A percentile compares a stretch with the other conserved stretches of the same genome.
phyloP scores from a whole-genome alignment of 2,888 invertebrate species.

The Tethea ocularis region DNA sequence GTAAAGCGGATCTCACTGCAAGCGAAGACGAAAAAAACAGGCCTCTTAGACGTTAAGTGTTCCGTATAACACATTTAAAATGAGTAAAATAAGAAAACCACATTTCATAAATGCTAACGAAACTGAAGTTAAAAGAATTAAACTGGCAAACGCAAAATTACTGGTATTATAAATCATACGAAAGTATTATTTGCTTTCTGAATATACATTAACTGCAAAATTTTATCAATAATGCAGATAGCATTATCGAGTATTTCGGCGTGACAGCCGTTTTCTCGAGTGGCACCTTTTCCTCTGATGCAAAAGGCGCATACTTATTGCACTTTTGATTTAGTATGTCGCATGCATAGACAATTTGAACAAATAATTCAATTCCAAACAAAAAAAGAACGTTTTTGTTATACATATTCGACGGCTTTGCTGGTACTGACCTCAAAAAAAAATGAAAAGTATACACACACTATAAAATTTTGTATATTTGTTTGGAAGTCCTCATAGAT shows the following conservation, averaged over 20 bases:
- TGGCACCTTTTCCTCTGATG: conserved; percentile 12
- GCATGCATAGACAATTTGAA: not conserved
- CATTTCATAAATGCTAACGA: not conserved
- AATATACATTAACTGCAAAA: conserved; percentile 18
- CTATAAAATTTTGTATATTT: too few species aligned
- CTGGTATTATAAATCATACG: not conserved
- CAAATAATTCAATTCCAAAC: not conserved
- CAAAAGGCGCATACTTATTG: conserved; percentile 6
- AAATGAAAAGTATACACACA: too few species aligned
- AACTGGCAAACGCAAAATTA: not conserved
- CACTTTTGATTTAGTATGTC: not conserved
- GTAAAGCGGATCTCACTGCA: conserved; percentile 64
- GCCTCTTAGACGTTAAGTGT: conserved; percentile 37
- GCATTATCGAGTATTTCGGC: conserved; percentile 34
- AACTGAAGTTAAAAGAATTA: not conserved
- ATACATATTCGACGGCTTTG: too few species aligned
- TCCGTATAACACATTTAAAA: conserved; percentile 32
- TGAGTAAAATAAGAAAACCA: not conserved
- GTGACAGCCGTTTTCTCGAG: conserved; percentile 12
- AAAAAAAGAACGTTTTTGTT: too few species aligned
- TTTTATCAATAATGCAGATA: conserved; percentile 13
- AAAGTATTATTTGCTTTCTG: not conserved
- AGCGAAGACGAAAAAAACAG: conserved; percentile 52
- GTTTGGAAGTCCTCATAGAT: too few species aligned
- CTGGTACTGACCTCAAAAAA: too few species aligned